phyloP scores from a whole-genome alignment of 2,797 vertebrate genomes.

The Sebastes itinus region DNA sequence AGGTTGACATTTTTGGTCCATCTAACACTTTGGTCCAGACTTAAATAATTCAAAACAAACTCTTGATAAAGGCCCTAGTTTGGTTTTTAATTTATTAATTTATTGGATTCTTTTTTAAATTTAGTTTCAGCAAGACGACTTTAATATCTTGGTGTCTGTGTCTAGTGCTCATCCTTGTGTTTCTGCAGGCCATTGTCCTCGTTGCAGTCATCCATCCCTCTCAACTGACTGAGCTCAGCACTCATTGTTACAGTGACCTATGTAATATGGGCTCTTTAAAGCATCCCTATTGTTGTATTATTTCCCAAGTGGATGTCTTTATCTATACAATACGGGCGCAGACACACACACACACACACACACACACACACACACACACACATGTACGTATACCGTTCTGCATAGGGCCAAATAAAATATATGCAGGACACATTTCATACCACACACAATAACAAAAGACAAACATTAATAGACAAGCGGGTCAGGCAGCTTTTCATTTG shows the following conservation, averaged over 20 bases:
- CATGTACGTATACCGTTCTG: background rate
- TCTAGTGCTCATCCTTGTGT: background rate
- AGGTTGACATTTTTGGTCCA: background rate
- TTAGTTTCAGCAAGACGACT: background rate
- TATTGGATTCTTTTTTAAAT: background rate
- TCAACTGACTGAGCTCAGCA: background rate
- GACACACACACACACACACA: background rate
- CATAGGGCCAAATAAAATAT: background rate
- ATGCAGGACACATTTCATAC: background rate
- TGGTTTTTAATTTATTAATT: background rate
- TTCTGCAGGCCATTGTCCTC: background rate
- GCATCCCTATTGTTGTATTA: background rate
- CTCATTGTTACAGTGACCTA: constrained; percentile 3
- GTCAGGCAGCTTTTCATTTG: background rate
- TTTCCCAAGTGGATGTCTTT: background rate
- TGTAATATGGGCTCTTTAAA: constrained; percentile 6
- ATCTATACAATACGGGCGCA: background rate
- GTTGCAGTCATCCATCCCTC: background rate
- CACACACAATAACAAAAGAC: background rate
- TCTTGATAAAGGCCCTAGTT: background rate
- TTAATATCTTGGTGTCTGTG: background rate
- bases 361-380: background rate
- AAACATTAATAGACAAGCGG: background rate
- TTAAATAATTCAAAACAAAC: background rate
- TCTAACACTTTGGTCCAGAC: background rate